A percentile compares a stretch with the other conserved stretches of the same genome.
Conservation (phyloP, 2,797 vertebrate species). For the Ctenosaura bakeri region DNA sequence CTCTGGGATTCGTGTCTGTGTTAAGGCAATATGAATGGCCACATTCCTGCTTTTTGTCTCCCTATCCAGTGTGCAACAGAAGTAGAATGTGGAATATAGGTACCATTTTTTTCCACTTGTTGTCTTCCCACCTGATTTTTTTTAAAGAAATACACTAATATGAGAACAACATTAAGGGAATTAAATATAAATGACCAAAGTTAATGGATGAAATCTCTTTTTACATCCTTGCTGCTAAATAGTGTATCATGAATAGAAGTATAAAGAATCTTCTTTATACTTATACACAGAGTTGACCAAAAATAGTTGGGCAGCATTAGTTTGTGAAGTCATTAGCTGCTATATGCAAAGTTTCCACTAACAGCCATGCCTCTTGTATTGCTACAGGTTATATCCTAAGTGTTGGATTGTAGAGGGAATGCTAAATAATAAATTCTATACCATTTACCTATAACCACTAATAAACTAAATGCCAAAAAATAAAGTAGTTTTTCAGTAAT, state of each 20-base stretch:
- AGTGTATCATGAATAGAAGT: background rate
- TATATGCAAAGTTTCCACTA: constrained; percentile 1
- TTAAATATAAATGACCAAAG: background rate
- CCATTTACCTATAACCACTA: background rate
- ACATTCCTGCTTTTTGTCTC: too few species aligned
- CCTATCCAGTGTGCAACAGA: background rate
- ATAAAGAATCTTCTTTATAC: background rate
- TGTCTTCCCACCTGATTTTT: background rate
- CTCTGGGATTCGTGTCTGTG: background rate
- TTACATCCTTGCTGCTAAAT: background rate
- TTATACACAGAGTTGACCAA: background rate
- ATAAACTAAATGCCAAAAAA: constrained; percentile 15
- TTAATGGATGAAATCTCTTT: background rate
- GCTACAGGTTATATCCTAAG: constrained; percentile 3
- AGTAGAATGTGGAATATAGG: background rate
- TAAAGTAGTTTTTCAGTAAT: background rate
- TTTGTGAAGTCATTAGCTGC: constrained; percentile 12
- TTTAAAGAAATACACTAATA: background rate
- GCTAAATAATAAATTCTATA: background rate
- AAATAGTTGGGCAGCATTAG: background rate
- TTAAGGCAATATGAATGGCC: background rate
- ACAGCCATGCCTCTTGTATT: background rate
- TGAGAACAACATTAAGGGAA: background rate
- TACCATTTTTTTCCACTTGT: background rate
- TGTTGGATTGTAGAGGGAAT: background rate